Evolutionary conservation across 2,113 vertebrate genomes (phyloP), one percentile per base, ranked within the genome.

Genomic region (Oncorhynchus masou): DNA sequence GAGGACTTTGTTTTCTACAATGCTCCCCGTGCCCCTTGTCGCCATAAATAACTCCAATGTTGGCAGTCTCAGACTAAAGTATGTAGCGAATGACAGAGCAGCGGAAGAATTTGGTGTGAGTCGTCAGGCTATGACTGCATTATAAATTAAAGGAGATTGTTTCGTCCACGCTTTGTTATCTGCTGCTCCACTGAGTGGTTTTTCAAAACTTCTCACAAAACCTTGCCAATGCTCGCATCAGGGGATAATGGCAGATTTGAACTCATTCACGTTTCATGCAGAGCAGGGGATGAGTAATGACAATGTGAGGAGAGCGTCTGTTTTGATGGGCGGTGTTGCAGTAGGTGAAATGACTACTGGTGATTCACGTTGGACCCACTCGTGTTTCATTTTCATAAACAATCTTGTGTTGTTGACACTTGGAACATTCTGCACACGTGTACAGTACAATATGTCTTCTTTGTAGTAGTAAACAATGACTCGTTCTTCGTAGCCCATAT

Each of bases 61-160:
- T 45, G 39, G 39, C 2, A 45, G 39, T 11, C 39, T 45, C 39
- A 45, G 2, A 45, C 9, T 45, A 45, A 45, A 45, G 39, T 45
- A 45, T 12, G 2, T 45, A 45, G 39, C 8, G 8, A 45, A 11
- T 45, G 39, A 45, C 39, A 45, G 39, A 45, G 39, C 39, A 45
- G 8, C 2, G 39, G 39, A 45, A 45, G 8, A 45, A 8, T 45
- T 45, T 11, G 9, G 39, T 45, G 9, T 45, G 9, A 11, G 9
- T 45, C 39, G 9, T 45, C 2, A 45, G 39, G 39, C 81, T 87
- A 84, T 74, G 83, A 80, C 81, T 84, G 88, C 87, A 88, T 88
- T 88, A 85, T 86, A 88, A 85, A 92, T 87, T 79, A 89, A 87
- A 87, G 83, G 72, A 85, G 85, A 87, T 84, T 77, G 86, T 81